These are phyloP conservation scores for Dasyurus viverrinus DNA, from an alignment of 2,113 vertebrate species.

Conservation along the genomic window DNA sequence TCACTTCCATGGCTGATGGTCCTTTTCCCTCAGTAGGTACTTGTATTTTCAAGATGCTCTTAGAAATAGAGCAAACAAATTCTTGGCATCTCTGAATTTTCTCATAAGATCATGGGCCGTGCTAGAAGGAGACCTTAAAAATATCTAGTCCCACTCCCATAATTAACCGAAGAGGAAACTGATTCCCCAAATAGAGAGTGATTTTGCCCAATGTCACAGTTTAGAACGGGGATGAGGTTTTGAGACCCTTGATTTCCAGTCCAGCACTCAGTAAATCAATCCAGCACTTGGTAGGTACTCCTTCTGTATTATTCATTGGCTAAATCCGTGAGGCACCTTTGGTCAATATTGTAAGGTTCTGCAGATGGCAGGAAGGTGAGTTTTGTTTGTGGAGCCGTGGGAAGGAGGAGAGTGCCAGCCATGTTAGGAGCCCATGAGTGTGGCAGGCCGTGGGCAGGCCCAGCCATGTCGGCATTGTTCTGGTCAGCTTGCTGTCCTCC, in stretches of 20 bases:
- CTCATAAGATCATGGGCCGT: neutral
- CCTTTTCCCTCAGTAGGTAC: neutral
- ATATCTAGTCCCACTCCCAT: neutral
- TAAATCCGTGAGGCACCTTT: neutral
- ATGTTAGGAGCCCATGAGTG: neutral
- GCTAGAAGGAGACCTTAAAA: neutral
- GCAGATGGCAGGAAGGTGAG: neutral
- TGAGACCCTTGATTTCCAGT: neutral
- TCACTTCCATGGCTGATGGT: neutral
- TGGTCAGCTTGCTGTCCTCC: slow-evolving; percentile 70
- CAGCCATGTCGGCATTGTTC: slow-evolving; percentile 15
- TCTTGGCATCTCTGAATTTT: neutral
- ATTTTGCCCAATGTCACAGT: neutral
- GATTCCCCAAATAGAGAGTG: neutral
- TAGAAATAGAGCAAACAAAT: neutral
- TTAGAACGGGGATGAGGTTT: neutral
- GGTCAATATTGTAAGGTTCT: neutral
- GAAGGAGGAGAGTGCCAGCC: neutral
- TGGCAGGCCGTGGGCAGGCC: neutral
- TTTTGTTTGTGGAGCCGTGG: neutral
- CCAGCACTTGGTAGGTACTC: neutral
- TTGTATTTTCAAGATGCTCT: neutral
- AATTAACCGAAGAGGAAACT: neutral
- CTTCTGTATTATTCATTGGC: neutral
- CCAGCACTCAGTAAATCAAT: neutral